Base-by-base conservation (phyloP, 2,113 vertebrate species). In the Centropristis striata region DNA sequence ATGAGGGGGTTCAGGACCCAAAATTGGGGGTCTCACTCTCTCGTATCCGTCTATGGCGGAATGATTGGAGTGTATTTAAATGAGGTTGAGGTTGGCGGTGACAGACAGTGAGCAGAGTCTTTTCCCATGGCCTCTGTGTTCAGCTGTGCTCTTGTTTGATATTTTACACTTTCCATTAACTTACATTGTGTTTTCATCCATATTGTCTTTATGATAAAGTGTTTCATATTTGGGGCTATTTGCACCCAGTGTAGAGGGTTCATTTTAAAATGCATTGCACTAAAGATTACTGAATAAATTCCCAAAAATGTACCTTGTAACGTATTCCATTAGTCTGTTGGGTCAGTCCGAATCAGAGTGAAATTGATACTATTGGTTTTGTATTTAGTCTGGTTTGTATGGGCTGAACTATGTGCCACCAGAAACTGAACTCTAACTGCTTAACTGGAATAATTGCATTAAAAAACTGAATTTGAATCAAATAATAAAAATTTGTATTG, bases 11-110 rank as follows among this genome's bases (percentile, higher is more conserved):
- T 91, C 82, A 20, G 78, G 82, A 85, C 42, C 71, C 85, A 86
- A 92, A 93, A 90, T 92, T 90, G 92, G 92, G 88, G 91, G 90
- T 91, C 92, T 92, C 25, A 16, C 67, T 91, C 63, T 67, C 64
- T 87, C 74, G 66, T 77, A 89, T 83, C 81, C 84, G 23, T 86
- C 85, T 59, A 49, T 76, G 73, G 80, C 85, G 84, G 83, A 82
- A 87, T 74, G 74, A 71, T 78, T 86, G 83, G 73, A 88, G 80
- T 77, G 80, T 66, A 75, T 88, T 90, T 85, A 80, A 92, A 84
- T 64, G 64, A 85, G 73, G 60, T 50, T 91, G 86, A 88, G 87
- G 88, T 89, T 85, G 20, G 83, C 16, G 78, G 90, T 74, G 75
- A 79, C 51, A 54, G 71, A 81, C 80, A 49, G 70, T 1, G 37